Evolutionary conservation across 2,797 vertebrate species (phyloP).

Genomic region (Xenentodon cancila): DNA sequence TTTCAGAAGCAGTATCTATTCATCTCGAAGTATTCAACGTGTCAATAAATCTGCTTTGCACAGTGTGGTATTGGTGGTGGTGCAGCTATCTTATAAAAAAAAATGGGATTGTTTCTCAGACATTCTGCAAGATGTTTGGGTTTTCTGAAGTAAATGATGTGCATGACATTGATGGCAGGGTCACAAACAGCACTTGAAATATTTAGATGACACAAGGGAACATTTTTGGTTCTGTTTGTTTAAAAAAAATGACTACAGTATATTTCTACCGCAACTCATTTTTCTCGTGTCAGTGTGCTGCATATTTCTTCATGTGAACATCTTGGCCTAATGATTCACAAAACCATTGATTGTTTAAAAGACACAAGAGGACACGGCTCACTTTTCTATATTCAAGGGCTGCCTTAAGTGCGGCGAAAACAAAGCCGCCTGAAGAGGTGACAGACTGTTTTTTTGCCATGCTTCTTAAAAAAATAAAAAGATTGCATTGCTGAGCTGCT

Average conservation of each 20-base stretch:
- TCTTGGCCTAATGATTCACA: slow-evolving; percentile 50
- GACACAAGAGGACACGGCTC: slow-evolving; percentile 42
- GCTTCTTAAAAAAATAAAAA: not conserved
- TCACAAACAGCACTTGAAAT: too few species aligned
- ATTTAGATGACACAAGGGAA: too few species aligned
- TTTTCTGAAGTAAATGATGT: too few species aligned
- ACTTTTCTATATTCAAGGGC: slow-evolving; percentile 39
- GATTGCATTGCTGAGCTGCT: slow-evolving; percentile 13
- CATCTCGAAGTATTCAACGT: slow-evolving; percentile 19
- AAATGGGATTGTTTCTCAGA: not conserved
- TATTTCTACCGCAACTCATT: too few species aligned
- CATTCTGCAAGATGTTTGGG: too few species aligned
- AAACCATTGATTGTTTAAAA: slow-evolving; percentile 39
- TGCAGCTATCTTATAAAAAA: not conserved
- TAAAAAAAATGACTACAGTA: too few species aligned
- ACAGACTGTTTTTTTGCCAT: slow-evolving; percentile 22
- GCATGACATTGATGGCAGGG: too few species aligned
- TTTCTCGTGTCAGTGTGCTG: too few species aligned
- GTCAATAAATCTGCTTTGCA: slow-evolving; percentile 25
- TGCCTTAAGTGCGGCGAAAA: slow-evolving; percentile 20
- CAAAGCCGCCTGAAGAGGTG: slow-evolving; percentile 13
- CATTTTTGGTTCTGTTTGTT: too few species aligned
- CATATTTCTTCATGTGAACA: slow-evolving; percentile 3
- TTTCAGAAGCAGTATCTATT: slow-evolving; percentile 11
- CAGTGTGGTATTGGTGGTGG: slow-evolving; percentile 13